Percentiles rank a stretch among this genome's conserved stretches.
Conservation (phyloP, 2,797 vertebrate species). For the Mionectes olivaceus region DNA sequence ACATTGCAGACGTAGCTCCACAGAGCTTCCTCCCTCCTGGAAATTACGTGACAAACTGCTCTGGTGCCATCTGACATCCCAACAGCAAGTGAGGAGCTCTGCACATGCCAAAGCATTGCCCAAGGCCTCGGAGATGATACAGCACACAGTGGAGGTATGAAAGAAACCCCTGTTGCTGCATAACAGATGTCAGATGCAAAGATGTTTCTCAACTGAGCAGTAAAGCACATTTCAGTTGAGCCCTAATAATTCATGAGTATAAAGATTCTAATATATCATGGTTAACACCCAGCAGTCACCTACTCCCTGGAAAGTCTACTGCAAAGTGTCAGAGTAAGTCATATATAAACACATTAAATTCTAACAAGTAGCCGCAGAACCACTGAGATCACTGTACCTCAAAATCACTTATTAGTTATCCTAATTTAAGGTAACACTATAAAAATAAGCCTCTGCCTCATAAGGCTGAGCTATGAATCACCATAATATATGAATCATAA, state of each 20-base stretch:
- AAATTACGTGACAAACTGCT: background rate
- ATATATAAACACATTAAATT: background rate
- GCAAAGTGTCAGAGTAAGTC: background rate
- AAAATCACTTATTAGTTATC: constrained; percentile 43
- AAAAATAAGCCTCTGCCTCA: constrained; percentile 42
- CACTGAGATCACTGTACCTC: constrained; percentile 42
- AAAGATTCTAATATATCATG: background rate
- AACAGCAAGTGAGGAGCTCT: background rate
- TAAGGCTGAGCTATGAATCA: constrained; percentile 53
- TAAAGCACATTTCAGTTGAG: background rate
- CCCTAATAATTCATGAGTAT: background rate
- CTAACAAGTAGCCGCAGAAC: background rate
- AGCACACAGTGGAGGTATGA: background rate
- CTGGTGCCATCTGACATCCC: background rate
- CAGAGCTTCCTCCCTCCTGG: background rate
- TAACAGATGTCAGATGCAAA: background rate
- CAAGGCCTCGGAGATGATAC: background rate
- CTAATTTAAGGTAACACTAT: constrained; percentile 53
- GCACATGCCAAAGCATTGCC: background rate
- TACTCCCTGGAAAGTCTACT: background rate
- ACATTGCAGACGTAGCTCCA: background rate
- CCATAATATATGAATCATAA: constrained; percentile 50
- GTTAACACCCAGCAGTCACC: background rate
- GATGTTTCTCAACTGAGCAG: background rate
- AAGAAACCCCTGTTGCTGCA: background rate